A percentile compares a stretch with the other conserved stretches of the same genome.
These are phyloP conservation scores for Platypus cylindrus DNA, from an alignment of 2,888 invertebrate genomes.

Conservation along the genomic window DNA sequence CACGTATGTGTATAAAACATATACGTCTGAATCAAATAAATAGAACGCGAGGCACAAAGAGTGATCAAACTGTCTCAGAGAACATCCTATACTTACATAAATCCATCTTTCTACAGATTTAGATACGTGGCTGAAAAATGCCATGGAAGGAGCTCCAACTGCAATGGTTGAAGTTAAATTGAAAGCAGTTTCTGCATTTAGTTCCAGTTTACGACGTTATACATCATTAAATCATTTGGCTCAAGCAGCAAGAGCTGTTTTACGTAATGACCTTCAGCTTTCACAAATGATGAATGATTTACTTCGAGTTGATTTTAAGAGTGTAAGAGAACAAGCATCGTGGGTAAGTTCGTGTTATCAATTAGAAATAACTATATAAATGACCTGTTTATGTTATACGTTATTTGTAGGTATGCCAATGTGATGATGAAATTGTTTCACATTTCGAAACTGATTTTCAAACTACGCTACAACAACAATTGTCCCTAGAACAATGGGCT, in stretches of 20 bases:
- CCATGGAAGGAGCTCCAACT: constrained; percentile 71
- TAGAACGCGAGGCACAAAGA: too few species aligned
- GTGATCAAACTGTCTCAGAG: too few species aligned
- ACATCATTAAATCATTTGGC: constrained; percentile 96
- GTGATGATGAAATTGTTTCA: constrained; percentile 63
- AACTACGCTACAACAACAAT: constrained; percentile 81
- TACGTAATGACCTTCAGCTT: constrained; percentile 90
- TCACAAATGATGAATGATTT: constrained; percentile 93
- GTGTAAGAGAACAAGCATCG: constrained; percentile 85
- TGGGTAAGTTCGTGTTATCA: constrained; percentile 47
- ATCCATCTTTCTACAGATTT: constrained; percentile 52
- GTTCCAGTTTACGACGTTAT: constrained; percentile 88
- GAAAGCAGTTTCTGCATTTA: constrained; percentile 77
- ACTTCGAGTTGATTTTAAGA: constrained; percentile 94
- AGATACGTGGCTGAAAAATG: constrained; percentile 74
- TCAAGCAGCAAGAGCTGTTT: constrained; percentile 82
- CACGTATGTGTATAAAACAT: too few species aligned
- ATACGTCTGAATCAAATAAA: too few species aligned
- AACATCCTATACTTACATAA: too few species aligned
- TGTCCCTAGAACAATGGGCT: constrained; percentile 94
- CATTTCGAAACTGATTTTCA: constrained; percentile 87
- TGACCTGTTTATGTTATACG: too few species aligned
- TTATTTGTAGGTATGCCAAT: constrained; percentile 58
- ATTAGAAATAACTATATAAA: too few species aligned
- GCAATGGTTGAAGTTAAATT: constrained; percentile 73